Conservation (phyloP, 2,888 invertebrate species). For the Flabesymbios commensalis region DNA sequence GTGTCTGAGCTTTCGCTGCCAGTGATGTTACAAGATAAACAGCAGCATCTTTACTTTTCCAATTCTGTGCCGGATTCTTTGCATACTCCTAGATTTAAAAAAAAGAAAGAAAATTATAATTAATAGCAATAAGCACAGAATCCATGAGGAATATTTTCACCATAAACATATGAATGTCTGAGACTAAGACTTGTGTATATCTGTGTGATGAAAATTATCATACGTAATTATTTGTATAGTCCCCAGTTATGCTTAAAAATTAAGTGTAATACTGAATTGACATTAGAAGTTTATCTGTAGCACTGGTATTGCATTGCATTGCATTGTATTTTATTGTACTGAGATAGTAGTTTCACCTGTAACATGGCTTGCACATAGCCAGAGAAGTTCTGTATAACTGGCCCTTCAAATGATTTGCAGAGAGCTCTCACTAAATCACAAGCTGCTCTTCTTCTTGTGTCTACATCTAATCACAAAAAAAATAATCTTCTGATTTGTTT, state of each 20-base stretch:
- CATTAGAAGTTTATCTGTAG: too few species aligned
- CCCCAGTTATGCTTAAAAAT: too few species aligned
- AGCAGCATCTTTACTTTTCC: conserved; percentile 95
- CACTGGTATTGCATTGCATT: too few species aligned
- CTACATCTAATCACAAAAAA: conserved; percentile 72
- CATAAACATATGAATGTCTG: too few species aligned
- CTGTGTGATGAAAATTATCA: too few species aligned
- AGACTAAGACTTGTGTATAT: too few species aligned
- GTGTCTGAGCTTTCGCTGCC: conserved; percentile 74
- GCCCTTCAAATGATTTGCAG: conserved; percentile 70
- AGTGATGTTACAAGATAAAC: conserved; percentile 94
- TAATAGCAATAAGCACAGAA: not conserved
- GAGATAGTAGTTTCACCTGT: too few species aligned
- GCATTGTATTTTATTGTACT: too few species aligned
- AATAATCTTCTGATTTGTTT: not conserved
- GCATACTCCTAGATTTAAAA: conserved; percentile 69
- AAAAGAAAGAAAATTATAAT: not conserved
- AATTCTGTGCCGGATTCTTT: conserved; percentile 76
- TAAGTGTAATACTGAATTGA: too few species aligned
- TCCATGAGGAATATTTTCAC: too few species aligned
- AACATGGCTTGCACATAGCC: conserved; percentile 52
- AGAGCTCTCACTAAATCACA: conserved; percentile 95
- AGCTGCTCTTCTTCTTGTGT: conserved; percentile 92
- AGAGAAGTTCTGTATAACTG: conserved; percentile 60
- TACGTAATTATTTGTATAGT: too few species aligned